Evolutionary conservation across 2,888 invertebrate genomes (phyloP).

Genomic region (Philaethria dido): DNA sequence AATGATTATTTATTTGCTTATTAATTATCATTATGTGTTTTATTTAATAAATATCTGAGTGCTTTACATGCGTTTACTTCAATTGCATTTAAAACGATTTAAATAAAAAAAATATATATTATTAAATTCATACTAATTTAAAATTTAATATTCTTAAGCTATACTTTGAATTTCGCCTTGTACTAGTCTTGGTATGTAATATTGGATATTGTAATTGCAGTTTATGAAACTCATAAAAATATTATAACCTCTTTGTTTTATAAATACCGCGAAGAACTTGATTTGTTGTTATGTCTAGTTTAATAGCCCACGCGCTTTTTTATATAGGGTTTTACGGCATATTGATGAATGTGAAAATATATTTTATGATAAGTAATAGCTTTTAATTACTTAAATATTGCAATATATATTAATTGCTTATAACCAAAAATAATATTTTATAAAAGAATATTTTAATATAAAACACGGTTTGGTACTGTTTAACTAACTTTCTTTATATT

Average conservation of each 20-base stretch:
- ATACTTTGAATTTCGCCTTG: constrained; percentile 10
- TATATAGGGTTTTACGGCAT: not conserved
- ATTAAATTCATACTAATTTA: not conserved
- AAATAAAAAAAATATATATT: not conserved
- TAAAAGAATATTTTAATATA: too few species aligned
- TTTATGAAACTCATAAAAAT: constrained; percentile 10
- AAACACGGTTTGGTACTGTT: not conserved
- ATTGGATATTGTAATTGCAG: constrained; percentile 10
- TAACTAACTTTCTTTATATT: too few species aligned
- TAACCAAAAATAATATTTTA: too few species aligned
- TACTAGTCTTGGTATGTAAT: constrained; percentile 1
- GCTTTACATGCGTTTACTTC: not conserved
- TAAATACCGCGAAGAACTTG: constrained; percentile 8
- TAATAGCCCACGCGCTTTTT: not conserved
- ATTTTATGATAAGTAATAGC: not conserved
- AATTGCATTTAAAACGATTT: not conserved
- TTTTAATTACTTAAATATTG: not conserved
- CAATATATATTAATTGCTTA: too few species aligned
- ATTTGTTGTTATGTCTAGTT: not conserved
- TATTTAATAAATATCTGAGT: not conserved
- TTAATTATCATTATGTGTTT: too few species aligned
- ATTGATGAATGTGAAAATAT: not conserved
- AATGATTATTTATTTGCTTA: too few species aligned
- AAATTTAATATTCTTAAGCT: not conserved
- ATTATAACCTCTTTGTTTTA: not conserved